Evolutionary conservation across 2,888 invertebrate species (phyloP).

Genomic region (Clistopyga incitator): DNA sequence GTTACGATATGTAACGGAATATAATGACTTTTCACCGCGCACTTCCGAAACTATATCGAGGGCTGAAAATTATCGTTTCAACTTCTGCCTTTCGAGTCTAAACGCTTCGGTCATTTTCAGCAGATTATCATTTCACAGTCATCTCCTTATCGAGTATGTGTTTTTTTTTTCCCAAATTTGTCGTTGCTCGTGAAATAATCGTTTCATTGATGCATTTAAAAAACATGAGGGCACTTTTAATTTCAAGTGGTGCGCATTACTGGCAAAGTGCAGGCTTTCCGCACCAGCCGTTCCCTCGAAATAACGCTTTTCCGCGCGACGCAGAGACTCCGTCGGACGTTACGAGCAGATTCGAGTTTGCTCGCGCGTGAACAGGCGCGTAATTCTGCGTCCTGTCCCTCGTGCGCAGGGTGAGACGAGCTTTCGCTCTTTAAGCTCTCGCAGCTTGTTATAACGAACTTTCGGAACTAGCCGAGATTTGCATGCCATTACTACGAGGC

Average conservation of each 20-base stretch:
- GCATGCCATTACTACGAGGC: constrained; percentile 74
- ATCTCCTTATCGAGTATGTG: no score
- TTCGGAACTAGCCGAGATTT: constrained; percentile 78
- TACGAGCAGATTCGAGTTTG: not conserved
- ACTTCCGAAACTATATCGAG: not conserved
- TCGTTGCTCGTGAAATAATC: no score
- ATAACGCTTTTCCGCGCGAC: not conserved
- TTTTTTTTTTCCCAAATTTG: no score
- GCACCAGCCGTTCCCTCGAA: not conserved
- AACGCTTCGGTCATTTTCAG: not conserved
- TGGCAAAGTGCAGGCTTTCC: not conserved
- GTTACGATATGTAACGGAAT: constrained; percentile 8
- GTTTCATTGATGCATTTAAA: no score
- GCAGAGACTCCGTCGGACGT: not conserved
- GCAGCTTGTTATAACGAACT: constrained; percentile 77
- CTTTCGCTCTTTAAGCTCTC: constrained; percentile 70
- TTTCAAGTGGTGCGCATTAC: not conserved
- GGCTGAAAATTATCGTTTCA: not conserved
- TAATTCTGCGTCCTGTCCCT: constrained; percentile 39
- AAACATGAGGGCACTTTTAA: no score
- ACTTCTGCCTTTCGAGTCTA: not conserved
- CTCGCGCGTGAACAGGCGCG: constrained; percentile 34
- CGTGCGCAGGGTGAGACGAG: constrained; percentile 45
- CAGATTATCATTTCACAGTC: no score
- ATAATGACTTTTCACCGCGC: constrained; percentile 26